Percentiles rank a stretch among this genome's conserved stretches.
phyloP scores from a whole-genome alignment of 2,888 invertebrate species.

The Oxyscelio sp. region DNA sequence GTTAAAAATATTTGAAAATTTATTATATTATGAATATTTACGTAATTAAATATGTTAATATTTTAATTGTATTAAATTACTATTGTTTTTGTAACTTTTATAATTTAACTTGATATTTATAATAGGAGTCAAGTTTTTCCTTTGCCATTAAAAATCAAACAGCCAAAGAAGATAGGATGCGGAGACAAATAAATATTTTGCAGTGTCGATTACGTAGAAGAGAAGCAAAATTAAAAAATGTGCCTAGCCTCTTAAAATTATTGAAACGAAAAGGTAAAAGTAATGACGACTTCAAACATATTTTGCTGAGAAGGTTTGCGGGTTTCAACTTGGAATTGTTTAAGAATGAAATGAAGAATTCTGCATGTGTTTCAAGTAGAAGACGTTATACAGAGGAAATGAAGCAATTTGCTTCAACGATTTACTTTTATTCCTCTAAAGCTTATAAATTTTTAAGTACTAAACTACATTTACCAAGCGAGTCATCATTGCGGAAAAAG shows the following conservation, averaged over 20 bases:
- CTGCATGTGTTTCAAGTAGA: background rate
- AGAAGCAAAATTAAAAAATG: background rate
- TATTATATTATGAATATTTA: no score
- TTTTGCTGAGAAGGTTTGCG: background rate
- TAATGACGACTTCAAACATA: background rate
- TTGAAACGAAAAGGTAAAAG: background rate
- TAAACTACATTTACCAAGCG: background rate
- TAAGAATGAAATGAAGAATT: background rate
- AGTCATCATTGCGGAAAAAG: constrained; percentile 15
- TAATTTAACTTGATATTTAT: no score
- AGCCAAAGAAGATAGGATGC: background rate
- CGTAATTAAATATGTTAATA: no score
- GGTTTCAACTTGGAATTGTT: background rate
- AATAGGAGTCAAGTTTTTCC: no score
- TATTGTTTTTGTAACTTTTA: no score
- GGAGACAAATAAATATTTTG: background rate
- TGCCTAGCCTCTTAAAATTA: background rate
- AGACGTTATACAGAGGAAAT: background rate
- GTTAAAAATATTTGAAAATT: no score
- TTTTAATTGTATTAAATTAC: no score
- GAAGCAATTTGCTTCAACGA: background rate
- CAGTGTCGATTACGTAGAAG: background rate
- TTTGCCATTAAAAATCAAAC: no score
- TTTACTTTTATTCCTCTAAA: background rate
- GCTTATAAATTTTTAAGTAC: background rate